Base-by-base conservation (phyloP, 2,113 vertebrate genomes). In the Psittacara wagleri region DNA sequence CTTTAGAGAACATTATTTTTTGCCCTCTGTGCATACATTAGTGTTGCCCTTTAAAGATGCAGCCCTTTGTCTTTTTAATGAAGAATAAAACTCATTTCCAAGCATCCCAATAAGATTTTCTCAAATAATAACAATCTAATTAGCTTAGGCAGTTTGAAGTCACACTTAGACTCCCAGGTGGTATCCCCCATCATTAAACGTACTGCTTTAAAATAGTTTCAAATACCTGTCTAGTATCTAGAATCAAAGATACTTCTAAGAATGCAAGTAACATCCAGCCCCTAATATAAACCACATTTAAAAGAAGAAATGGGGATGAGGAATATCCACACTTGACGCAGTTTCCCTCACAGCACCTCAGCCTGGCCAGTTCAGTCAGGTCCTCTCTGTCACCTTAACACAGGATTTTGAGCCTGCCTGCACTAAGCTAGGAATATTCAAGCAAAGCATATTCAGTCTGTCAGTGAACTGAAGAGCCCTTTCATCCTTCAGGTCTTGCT, bases 121-220 rank as follows among this genome's bases (percentile, higher is more conserved):
- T 96, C 93, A 94, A 95, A 96, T 96, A 97, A 97, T 94, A 94
- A 83, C 92, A 97, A 96, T 94, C 87, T 76, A 97, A 94, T 96
- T 96, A 97, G 79, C 83, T 96, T 63, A 96, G 91, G 61, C 74
- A 89, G 77, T 94, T 96, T 96, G 93, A 97, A 96, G 95, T 90
- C 92, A 95, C 88, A 96, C 92, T 96, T 94, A 86, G 80, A 54
- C 80, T 96, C 91, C 73, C 35, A 4, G 85, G 75, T 96, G 93
- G 83, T 93, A 93, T 88, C 9, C 11, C 25, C 66, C 67, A 94
- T 92, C 82, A 90, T 61, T 94, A 91, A 86, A 94, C 46, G 62
- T 10, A 91, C 44, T 49, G 62, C 37, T 89, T 95, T 84, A 95
- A 96, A 93, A 82, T 67, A 51, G n/a, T 66, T 96, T 54, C 62